Base-by-base conservation (phyloP, 30 jellyfish, hydroid and myxozoan species). In the Morbakka virulenta region DNA sequence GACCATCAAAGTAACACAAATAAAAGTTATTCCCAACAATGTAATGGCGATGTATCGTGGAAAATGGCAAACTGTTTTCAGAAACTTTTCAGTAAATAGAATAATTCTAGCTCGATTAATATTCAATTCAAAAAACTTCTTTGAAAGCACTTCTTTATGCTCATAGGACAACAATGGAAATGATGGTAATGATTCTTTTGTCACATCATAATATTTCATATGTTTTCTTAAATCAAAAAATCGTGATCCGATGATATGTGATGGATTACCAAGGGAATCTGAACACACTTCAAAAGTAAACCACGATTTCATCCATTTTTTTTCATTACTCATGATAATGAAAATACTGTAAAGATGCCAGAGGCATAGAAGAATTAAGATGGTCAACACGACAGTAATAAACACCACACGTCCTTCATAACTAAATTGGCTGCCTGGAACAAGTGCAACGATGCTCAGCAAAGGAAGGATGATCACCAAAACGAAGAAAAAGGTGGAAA, bases 41-140 rank as follows among this genome's bases (percentile, higher is more conserved):
- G 65, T 28, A 2, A 82, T 64, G n/a, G 94, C 87, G 50, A 82
- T 69, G 72, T 82, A 53, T 50, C 67, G 72, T 1, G 94, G 94
- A 32, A 82, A 79, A 72, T 28, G 28, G 21, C 86, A 72, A 26
- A 72, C 94, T 20, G 94, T 67, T 17, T 64, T 28, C 47, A 82
- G 20, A 51, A 74, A 74, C 36, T 80, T 65, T 31, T 69, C 72
- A 4, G 91, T 88, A 91, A 80, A 80, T 4, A 88, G 70, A 51
- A 88, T 88, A 31, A 88, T 72, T 69, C 97, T 72, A 61, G 97
- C 97, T 31, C 93, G 32, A 81, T 84, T 32, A 52, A 88, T 88
- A 17, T 67, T 64, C 61, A 62, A 34, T 67, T 50, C 53, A 9
- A 69, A 81, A 41, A 87, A 87, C 26, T 47, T 69, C 21, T 30